Conservation (phyloP, 2,888 invertebrate genomes). For the Entomobrya proxima region DNA sequence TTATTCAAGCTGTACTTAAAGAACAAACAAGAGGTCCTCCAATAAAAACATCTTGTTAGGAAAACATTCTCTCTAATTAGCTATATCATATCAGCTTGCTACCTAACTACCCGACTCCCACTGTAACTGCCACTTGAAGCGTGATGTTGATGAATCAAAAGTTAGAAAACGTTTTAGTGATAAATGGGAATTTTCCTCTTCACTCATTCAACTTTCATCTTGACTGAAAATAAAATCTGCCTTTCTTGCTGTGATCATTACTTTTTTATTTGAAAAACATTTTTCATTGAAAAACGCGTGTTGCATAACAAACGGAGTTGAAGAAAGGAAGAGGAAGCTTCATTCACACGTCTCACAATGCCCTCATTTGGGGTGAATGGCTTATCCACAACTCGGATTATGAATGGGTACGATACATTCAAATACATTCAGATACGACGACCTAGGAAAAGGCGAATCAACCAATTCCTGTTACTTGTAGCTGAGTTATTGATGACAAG, state of each 20-base stretch:
- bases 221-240: neutral
- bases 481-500: neutral
- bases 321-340: neutral
- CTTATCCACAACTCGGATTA: too few species aligned
- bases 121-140: constrained; percentile 50
- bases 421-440: too few species aligned
- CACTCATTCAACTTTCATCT: constrained; percentile 14
- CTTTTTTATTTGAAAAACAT: constrained; percentile 27
- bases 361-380: too few species aligned
- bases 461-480: too few species aligned
- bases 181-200: constrained; percentile 25
- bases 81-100: constrained; percentile 41
- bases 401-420: too few species aligned
- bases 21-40: neutral
- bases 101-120: neutral
- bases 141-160: constrained; percentile 50
- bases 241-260: constrained; percentile 47
- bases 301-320: neutral
- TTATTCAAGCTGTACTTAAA: neutral
- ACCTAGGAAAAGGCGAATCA: neutral
- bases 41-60: constrained; percentile 38
- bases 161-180: constrained; percentile 29
- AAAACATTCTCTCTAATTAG: constrained; percentile 55
- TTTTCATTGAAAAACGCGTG: neutral
- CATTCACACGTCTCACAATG: too few species aligned